A percentile compares a stretch with the other conserved stretches of the same genome.
These are phyloP conservation scores for Bombyx huttoni DNA, from an alignment of 2,888 invertebrate species.

Conservation along the genomic window DNA sequence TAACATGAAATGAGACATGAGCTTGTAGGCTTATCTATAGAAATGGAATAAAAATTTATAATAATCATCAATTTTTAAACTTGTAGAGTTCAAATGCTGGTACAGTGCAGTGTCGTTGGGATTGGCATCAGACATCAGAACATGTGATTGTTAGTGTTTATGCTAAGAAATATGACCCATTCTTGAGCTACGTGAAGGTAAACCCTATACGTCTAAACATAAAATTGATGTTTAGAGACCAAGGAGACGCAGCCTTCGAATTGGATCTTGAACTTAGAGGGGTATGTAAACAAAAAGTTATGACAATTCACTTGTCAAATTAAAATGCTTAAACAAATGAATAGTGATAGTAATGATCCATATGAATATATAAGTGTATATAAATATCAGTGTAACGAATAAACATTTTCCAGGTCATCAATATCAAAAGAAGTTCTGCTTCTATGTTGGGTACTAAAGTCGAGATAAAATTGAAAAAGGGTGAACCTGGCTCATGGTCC, in stretches of 20 bases:
- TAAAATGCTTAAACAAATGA: background rate
- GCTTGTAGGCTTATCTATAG: too few species aligned
- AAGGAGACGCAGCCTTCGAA: constrained; percentile 78
- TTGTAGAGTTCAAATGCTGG: constrained; percentile 65
- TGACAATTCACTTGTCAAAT: background rate
- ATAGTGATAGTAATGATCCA: background rate
- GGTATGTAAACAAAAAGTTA: constrained; percentile 62
- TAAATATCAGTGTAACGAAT: background rate
- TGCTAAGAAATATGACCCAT: constrained; percentile 90
- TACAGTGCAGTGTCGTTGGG: constrained; percentile 83
- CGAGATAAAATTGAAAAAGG: constrained; percentile 92
- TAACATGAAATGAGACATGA: too few species aligned
- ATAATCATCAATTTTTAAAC: too few species aligned
- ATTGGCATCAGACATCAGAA: constrained; percentile 95
- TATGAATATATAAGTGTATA: background rate
- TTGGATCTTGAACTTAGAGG: constrained; percentile 86
- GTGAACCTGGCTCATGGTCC: constrained; percentile 86
- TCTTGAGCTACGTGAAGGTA: constrained; percentile 80
- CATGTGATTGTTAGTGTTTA: constrained; percentile 90
- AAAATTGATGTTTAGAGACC: constrained; percentile 83
- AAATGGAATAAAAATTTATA: too few species aligned
- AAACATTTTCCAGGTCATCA: constrained; percentile 76
- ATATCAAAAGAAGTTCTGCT: constrained; percentile 78
- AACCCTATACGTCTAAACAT: constrained; percentile 87
- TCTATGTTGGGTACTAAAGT: constrained; percentile 91